Conservation (phyloP, 1,140 invertebrate species). For the Drosophila miranda region DNA sequence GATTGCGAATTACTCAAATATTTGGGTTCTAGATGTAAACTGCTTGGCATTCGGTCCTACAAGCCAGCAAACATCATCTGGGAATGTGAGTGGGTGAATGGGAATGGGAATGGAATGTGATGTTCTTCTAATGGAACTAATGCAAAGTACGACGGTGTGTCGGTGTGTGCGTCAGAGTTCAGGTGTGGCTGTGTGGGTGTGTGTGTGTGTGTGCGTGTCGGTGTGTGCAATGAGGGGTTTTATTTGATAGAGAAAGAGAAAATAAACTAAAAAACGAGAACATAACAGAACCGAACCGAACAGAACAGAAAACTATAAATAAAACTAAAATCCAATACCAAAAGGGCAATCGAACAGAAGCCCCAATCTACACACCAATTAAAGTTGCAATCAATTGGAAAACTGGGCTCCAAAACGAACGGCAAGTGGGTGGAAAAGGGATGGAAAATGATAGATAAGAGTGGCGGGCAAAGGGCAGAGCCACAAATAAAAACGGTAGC, state of each 20-base stretch:
- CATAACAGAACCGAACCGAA: no score
- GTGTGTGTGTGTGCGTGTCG: slow-evolving; percentile 4
- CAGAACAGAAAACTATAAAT: slow-evolving; percentile 13
- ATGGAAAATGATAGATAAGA: no score
- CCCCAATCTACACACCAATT: slow-evolving; percentile 56
- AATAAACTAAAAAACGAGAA: neutral
- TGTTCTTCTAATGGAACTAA: no score
- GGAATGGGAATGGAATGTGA: no score
- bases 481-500: slow-evolving; percentile 14
- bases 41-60: no score
- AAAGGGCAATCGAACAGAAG: slow-evolving; percentile 9
- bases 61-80: no score
- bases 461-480: no score
- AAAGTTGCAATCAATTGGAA: slow-evolving; percentile 62
- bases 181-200: slow-evolving; percentile 13
- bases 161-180: slow-evolving; percentile 2
- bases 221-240: slow-evolving; percentile 7
- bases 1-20: neutral
- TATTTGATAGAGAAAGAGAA: slow-evolving; percentile 5
- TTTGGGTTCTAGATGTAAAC: neutral
- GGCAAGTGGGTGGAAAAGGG: neutral
- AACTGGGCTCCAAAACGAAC: slow-evolving; percentile 18
- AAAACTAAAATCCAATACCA: slow-evolving; percentile 43
- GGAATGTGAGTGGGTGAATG: no score
- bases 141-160: neutral